phyloP scores from a whole-genome alignment of 1,140 invertebrate species.

The Megalonaias nervosa region DNA sequence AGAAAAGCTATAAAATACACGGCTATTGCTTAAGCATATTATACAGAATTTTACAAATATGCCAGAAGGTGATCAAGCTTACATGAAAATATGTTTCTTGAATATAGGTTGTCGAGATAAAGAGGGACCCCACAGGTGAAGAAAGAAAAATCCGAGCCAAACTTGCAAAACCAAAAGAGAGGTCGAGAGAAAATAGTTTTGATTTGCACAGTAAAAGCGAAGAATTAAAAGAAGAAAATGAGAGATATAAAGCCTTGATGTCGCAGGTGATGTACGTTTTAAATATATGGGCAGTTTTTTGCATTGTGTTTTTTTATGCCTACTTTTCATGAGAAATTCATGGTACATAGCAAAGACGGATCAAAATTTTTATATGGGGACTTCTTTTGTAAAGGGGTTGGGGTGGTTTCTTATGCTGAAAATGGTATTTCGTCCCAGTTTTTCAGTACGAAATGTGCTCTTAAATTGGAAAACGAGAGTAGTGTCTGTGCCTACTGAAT shows the following conservation, averaged over 20 bases:
- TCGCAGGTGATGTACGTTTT: slow-evolving; percentile 42
- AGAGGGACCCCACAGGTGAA: slow-evolving; percentile 88
- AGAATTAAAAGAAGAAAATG: slow-evolving; percentile 70
- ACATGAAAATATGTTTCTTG: slow-evolving; percentile 12
- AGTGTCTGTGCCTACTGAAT: too few relatives aligned
- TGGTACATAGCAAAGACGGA: too few relatives aligned
- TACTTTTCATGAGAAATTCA: neutral
- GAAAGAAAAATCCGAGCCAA: slow-evolving; percentile 80
- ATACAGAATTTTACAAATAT: neutral
- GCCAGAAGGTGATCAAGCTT: slow-evolving; percentile 3
- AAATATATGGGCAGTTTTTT: neutral
- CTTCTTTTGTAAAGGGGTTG: too few relatives aligned
- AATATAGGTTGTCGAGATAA: slow-evolving; percentile 86
- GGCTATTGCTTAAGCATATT: too few relatives aligned
- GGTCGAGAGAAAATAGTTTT: slow-evolving; percentile 53
- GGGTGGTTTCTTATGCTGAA: too few relatives aligned
- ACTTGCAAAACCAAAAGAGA: slow-evolving; percentile 71
- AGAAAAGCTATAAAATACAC: neutral
- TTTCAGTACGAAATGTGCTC: too few relatives aligned
- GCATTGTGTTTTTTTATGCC: neutral
- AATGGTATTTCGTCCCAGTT: too few relatives aligned
- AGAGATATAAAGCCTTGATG: slow-evolving; percentile 66
- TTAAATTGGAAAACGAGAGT: too few relatives aligned
- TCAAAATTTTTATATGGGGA: too few relatives aligned
- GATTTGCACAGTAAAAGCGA: slow-evolving; percentile 69